These are phyloP conservation scores for Leptinotarsa haldemani DNA, from an alignment of 2,888 invertebrate species.

Conservation along the genomic window DNA sequence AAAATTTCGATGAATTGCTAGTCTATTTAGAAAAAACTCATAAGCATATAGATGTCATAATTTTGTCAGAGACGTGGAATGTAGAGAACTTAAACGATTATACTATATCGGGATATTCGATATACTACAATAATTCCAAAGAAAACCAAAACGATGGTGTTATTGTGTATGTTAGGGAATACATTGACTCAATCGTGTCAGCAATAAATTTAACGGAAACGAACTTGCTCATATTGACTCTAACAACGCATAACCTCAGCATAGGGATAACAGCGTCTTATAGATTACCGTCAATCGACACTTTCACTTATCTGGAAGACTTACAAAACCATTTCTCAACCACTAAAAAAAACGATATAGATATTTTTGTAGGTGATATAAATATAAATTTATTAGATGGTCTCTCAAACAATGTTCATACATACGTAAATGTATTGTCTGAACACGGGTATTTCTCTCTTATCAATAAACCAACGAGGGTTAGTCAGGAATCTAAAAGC, in stretches of 20 bases:
- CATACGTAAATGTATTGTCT: not conserved
- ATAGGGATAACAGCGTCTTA: constrained; percentile 12
- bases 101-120: no score
- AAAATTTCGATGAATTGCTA: not conserved
- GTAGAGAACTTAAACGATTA: no score
- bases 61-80: not conserved
- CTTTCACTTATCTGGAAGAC: not conserved
- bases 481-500: not conserved
- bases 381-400: constrained; percentile 15
- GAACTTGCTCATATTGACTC: not conserved
- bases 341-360: not conserved
- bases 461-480: no score
- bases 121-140: no score
- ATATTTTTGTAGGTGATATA: constrained; percentile 20
- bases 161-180: not conserved
- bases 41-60: not conserved
- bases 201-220: not conserved
- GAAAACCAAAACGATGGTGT: no score
- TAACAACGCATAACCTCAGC: not conserved
- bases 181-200: not conserved
- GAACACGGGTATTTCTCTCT: no score
- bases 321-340: not conserved
- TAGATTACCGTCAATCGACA: constrained; percentile 9
- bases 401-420: not conserved
- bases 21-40: not conserved